A percentile compares a stretch with the other conserved stretches of the same genome.
phyloP scores from a whole-genome alignment of 1,140 invertebrate genomes.

The Phymastichus coffea region DNA sequence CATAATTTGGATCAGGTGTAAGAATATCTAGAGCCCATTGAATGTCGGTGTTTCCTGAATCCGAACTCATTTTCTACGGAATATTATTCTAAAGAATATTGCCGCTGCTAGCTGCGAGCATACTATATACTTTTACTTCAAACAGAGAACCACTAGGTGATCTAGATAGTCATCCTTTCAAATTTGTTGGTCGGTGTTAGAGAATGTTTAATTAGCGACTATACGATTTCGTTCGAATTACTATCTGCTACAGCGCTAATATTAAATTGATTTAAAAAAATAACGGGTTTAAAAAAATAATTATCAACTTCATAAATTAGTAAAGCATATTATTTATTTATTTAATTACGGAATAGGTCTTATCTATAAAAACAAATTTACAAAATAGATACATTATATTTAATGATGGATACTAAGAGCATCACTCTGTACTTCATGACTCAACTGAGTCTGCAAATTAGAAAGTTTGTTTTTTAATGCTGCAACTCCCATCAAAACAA shows the following conservation, averaged over 20 bases:
- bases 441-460: constrained; percentile 90
- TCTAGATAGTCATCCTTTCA: too few relatives aligned
- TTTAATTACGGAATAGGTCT: too few relatives aligned
- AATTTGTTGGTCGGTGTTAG: too few relatives aligned
- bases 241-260: too few relatives aligned
- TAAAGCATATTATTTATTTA: too few relatives aligned
- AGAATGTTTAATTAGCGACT: too few relatives aligned
- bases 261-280: too few relatives aligned
- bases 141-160: background rate
- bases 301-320: too few relatives aligned
- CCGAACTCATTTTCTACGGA: background rate
- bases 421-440: constrained; percentile 83
- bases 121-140: background rate
- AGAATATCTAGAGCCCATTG: constrained; percentile 22
- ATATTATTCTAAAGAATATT: background rate
- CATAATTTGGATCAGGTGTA: constrained; percentile 1
- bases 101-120: background rate
- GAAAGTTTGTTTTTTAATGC: constrained; percentile 94
- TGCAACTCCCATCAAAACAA: constrained; percentile 91
- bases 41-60: background rate
- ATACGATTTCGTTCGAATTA: too few relatives aligned
- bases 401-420: constrained; percentile 69
- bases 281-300: too few relatives aligned
- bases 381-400: too few relatives aligned
- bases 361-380: too few relatives aligned